Base-by-base conservation (phyloP, 1,140 invertebrate species). In the Zophobas morio region DNA sequence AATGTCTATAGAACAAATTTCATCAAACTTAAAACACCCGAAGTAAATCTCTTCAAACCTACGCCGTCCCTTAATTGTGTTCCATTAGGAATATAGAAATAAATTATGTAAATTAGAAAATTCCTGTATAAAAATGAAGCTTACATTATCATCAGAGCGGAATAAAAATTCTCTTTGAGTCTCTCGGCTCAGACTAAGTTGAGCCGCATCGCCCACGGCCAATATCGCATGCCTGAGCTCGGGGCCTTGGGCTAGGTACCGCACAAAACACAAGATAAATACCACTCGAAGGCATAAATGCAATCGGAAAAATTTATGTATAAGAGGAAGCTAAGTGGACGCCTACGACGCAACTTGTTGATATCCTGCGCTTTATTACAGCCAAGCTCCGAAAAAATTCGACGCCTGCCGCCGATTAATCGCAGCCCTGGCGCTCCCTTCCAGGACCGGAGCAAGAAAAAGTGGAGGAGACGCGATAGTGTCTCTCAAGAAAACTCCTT, bases 91-190 rank as follows among this genome's bases (percentile, higher is more conserved):
- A 66, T 66, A 66, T 36, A 1, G 60, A 66, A 46, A 66, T 66
- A 66, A 66, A 66, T 66, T 66, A 66, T 66, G 60, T 20, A 66
- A 60, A 56, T 56, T 56, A 56, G 6, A 56, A 56, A 56, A 60
- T 60, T 60, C 56, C 37, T 60, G 1, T 37, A 60, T 60, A 60
- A 56, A 56, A 63, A 2, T 63, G 36, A 34, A 39, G 57, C 57
- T 51, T 51, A 51, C n/a, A 20, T 51, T 51, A 51, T 51, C 49
- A 20, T 2, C 57, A 37, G 57, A 63, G 57, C 36, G 57, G 35
- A n/a, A 63, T 63, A 63, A 66, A 66, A 66, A 66, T 66, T 66
- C 20, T 32, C 60, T 66, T 66, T 66, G 39, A 66, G 60, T 66
- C n/a, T 8, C 37, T 66, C 34, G 37, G 56, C 56, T 60, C 35